Base-by-base conservation (phyloP, 2,113 vertebrate species). In the Hystrix cristata region DNA sequence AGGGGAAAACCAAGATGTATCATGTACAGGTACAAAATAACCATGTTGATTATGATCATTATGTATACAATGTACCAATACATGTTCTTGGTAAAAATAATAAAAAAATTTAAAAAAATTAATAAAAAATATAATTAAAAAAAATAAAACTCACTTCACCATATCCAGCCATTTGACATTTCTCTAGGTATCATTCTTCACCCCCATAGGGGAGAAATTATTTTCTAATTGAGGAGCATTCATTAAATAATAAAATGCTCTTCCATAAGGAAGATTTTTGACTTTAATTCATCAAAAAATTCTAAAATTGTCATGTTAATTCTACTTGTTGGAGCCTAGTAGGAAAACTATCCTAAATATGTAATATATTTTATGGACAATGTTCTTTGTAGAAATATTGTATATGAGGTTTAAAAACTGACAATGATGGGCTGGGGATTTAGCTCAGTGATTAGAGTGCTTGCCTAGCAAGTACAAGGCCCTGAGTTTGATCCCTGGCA, bases 231-330 rank as follows among this genome's bases (percentile, higher is more conserved):
- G 29, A 67, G 9, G 13, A 2, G 25, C 78, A 83, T 91, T 81
- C 81, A 79, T 62, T 15, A 38, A 93, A 14, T 48, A 4, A 12
- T 59, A 88, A 94, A 53, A 64, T 51, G 2, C 7, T 81, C 23
- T 87, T 72, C 64, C 48, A 31, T 14, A 69, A 95, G 94, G 48
- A 85, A 59, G 3, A 53, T 19, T 27, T 55, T 62, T 94, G 46
- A 89, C 4, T 78, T 60, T 71, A 76, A 48, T 94, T 88, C 84
- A 80, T 57, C 59, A 90, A 55, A 27, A 53, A 27, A 95, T 71
- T 88, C 87, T 59, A 93, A 79, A 88, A 38, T 84, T 85, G 31
- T n/a, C 7, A 81, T 71, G 78, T 62, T 79, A 85, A 90, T 92
- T 9, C 55, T 15, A 83, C 14, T 67, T 64, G 6, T 57, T 38